Conservation (phyloP, 1,140 invertebrate genomes). For the Heliconius hewitsoni region DNA sequence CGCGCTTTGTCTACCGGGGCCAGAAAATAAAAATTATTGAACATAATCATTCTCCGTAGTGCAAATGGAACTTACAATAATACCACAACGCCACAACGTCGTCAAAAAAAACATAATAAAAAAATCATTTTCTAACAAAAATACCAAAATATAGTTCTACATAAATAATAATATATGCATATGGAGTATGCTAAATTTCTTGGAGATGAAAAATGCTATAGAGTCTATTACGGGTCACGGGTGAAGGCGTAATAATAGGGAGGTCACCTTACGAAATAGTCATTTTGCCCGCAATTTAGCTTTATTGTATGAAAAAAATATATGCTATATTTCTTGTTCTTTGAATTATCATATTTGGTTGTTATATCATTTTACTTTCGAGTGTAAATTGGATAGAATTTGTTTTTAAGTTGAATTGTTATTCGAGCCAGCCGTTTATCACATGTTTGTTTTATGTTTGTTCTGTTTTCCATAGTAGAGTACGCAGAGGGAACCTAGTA, state of each 20-base stretch:
- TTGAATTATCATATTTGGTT: slow-evolving; percentile 17
- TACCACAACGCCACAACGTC: too few species aligned
- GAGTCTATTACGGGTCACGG: slow-evolving; percentile 46
- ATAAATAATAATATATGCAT: slow-evolving; percentile 51
- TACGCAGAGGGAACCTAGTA: too few species aligned
- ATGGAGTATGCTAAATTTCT: slow-evolving; percentile 41
- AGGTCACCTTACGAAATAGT: slow-evolving; percentile 50
- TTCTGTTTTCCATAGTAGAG: too few species aligned
- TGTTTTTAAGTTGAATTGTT: background rate
- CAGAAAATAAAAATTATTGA: too few species aligned
- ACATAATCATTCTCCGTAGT: too few species aligned
- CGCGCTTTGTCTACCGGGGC: too few species aligned
- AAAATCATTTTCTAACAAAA: background rate
- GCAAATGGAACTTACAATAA: too few species aligned
- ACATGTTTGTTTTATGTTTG: too few species aligned
- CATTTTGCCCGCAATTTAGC: slow-evolving; percentile 40
- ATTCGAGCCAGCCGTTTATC: too few species aligned
- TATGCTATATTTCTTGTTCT: slow-evolving; percentile 10
- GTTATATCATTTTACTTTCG: background rate
- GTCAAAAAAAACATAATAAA: background rate
- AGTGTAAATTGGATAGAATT: background rate
- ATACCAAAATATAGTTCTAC: background rate
- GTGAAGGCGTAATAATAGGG: slow-evolving; percentile 46
- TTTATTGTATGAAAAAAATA: slow-evolving; percentile 18
- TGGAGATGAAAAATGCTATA: slow-evolving; percentile 57